Percentiles rank a stretch among this genome's conserved stretches.
phyloP scores from a whole-genome alignment of 2,888 invertebrate species.

The Thymelicus sylvestris region DNA sequence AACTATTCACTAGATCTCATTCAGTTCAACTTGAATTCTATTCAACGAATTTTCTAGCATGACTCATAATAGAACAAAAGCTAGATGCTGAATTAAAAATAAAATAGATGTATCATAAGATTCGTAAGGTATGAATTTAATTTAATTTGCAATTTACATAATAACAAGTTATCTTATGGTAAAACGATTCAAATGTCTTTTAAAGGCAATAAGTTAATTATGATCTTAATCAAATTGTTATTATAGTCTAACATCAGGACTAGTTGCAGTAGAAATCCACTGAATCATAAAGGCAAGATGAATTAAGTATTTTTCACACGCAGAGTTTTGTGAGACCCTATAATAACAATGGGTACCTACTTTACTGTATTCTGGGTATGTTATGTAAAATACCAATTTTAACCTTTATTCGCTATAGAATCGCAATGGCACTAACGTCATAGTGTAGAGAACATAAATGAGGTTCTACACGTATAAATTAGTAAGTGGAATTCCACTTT shows the following conservation, averaged over 20 bases:
- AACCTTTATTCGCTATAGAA: neutral
- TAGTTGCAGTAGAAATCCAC: no score
- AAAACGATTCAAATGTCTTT: no score
- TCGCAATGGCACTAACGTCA: neutral
- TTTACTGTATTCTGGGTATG: no score
- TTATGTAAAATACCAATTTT: no score
- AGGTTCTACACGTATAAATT: constrained; percentile 12
- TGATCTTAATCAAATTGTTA: neutral
- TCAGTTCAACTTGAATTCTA: constrained; percentile 8
- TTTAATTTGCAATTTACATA: neutral
- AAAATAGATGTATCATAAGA: neutral
- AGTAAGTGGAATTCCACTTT: constrained; percentile 23
- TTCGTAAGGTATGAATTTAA: neutral
- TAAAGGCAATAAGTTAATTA: no score
- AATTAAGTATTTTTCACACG: no score
- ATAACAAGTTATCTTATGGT: no score
- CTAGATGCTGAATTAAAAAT: neutral
- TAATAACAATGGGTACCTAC: no score
- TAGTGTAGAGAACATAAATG: constrained; percentile 14
- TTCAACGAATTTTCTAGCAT: neutral
- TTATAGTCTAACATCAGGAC: neutral
- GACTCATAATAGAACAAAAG: constrained; percentile 11
- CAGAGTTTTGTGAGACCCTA: no score
- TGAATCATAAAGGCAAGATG: no score
- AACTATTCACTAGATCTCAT: constrained; percentile 2